phyloP scores from a whole-genome alignment of 1,140 invertebrate genomes.

The Microplitis demolitor region DNA sequence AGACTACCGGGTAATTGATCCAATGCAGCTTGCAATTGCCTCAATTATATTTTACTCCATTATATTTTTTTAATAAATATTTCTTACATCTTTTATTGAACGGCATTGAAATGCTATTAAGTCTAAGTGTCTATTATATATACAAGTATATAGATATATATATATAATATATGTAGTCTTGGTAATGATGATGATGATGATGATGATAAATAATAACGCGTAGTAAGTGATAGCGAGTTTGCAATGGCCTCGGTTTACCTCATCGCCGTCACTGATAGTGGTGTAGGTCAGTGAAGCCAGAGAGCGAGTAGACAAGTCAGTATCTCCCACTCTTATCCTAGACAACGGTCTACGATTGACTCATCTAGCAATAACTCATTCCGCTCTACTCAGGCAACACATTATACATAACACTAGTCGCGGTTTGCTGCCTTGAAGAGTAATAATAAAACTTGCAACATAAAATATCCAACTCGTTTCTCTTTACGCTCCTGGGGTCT shows the following conservation, averaged over 20 bases:
- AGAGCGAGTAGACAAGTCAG: conserved; percentile 14
- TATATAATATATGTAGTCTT: background rate
- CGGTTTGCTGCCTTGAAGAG: background rate
- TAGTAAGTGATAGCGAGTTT: conserved; percentile 3
- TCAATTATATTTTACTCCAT: background rate
- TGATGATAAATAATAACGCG: background rate
- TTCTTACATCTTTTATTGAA: background rate
- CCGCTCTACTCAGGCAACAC: background rate
- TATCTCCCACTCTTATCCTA: conserved; percentile 42
- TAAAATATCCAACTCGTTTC: too few relatives aligned
- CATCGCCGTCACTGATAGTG: conserved; percentile 30
- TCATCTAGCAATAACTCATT: conserved; percentile 50
- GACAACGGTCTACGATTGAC: conserved; percentile 60
- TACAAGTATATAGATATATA: too few relatives aligned
- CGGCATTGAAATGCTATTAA: too few relatives aligned
- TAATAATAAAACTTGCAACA: too few relatives aligned
- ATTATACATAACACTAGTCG: background rate
- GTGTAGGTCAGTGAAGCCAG: conserved; percentile 60
- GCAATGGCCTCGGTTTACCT: conserved; percentile 21
- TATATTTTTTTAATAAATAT: background rate
- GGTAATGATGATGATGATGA: background rate
- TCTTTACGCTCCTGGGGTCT: background rate
- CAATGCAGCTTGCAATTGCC: background rate
- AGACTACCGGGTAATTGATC: conserved; percentile 29
- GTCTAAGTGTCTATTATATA: background rate